Percentiles rank a stretch among this genome's conserved stretches.
Evolutionary conservation across 1,140 invertebrate genomes (phyloP).

Genomic region (Macrobrachium nipponense): DNA sequence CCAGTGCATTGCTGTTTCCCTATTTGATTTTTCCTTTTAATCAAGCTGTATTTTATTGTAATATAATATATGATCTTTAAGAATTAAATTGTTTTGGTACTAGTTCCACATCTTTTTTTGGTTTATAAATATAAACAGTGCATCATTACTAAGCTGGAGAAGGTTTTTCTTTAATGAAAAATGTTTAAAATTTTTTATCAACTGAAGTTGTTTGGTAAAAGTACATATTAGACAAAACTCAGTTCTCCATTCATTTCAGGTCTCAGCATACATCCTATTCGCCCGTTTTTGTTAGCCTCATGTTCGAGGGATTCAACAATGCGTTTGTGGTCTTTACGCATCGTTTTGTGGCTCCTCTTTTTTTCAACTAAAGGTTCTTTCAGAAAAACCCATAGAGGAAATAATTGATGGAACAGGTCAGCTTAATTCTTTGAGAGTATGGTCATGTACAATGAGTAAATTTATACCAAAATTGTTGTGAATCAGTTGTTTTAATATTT

Average conservation of each 20-base stretch:
- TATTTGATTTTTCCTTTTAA: no score
- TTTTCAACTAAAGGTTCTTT: slow-evolving; percentile 68
- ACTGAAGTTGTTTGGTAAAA: no score
- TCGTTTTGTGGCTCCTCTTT: slow-evolving; percentile 69
- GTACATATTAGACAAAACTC: background rate
- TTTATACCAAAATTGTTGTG: background rate
- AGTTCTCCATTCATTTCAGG: slow-evolving; percentile 65
- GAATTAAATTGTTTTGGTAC: no score
- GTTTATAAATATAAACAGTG: no score
- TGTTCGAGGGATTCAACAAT: slow-evolving; percentile 71
- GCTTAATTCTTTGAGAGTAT: background rate
- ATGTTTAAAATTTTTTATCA: no score
- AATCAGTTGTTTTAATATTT: no score
- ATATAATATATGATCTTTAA: no score
- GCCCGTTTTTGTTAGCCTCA: slow-evolving; percentile 71
- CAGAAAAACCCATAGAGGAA: slow-evolving; percentile 67
- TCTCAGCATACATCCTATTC: slow-evolving; percentile 68
- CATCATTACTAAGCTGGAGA: no score
- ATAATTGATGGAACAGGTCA: slow-evolving; percentile 65
- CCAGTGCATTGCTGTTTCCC: no score
- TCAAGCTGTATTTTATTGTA: no score
- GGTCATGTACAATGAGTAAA: background rate
- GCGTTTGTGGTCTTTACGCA: slow-evolving; percentile 69
- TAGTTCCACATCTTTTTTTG: no score
- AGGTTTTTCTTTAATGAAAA: no score